Percentiles rank a stretch among this genome's conserved stretches.
These are phyloP conservation scores for Eretmocerus hayati DNA, from an alignment of 2,888 invertebrate species.

Conservation along the genomic window DNA sequence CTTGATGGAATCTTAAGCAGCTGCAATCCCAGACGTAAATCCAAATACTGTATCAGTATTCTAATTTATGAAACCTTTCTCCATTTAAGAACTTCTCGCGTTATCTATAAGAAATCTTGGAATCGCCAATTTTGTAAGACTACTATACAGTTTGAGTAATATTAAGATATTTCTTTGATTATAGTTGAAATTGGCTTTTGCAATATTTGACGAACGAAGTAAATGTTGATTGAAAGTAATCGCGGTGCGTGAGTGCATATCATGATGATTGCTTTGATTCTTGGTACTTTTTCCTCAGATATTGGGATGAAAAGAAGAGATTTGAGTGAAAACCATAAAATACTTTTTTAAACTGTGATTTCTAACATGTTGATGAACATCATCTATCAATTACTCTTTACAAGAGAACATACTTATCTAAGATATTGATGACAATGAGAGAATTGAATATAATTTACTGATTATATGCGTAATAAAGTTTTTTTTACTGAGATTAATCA, in stretches of 20 bases:
- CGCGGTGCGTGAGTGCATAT: no score
- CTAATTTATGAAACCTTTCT: slow-evolving; percentile 22
- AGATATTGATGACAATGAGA: no score
- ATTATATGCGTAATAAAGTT: no score
- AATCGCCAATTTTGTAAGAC: slow-evolving; percentile 24
- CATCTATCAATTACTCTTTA: slow-evolving; percentile 18
- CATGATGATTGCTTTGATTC: no score
- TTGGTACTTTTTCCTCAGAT: no score
- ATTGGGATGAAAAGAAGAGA: no score
- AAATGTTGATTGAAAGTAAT: no score
- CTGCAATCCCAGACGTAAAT: slow-evolving; percentile 31
- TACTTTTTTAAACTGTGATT: slow-evolving; percentile 20
- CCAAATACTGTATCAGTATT: slow-evolving; percentile 40
- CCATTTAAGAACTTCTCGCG: slow-evolving; percentile 13
- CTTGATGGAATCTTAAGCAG: slow-evolving; percentile 26
- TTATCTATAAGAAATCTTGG: slow-evolving; percentile 19
- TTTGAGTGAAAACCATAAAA: slow-evolving; percentile 7
- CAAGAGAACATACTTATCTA: no score
- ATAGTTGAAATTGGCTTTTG: no score
- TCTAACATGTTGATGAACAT: slow-evolving; percentile 16
- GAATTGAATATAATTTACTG: no score
- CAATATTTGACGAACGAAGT: no score
- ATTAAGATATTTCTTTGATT: slow-evolving; percentile 17
- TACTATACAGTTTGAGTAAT: slow-evolving; percentile 23
- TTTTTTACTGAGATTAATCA: no score